phyloP scores from a whole-genome alignment of 2,797 vertebrate species.

The Hydrophis major region DNA sequence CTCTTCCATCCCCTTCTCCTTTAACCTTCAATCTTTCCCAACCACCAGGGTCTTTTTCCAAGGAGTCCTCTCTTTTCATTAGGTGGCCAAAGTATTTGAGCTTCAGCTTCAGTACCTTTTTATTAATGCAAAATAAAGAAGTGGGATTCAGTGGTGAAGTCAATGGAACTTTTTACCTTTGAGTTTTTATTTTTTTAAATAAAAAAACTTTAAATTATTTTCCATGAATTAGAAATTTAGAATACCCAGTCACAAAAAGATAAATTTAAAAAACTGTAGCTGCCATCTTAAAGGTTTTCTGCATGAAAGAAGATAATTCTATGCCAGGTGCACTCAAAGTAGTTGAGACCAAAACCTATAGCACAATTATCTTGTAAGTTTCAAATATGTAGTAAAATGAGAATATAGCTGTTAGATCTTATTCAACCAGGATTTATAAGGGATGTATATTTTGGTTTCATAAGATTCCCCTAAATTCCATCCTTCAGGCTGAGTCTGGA shows the following conservation, averaged over 20 bases:
- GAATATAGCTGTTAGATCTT: not conserved
- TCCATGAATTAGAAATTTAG: not conserved
- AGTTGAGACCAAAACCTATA: not conserved
- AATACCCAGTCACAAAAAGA: not conserved
- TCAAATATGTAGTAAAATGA: not conserved
- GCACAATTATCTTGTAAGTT: not conserved
- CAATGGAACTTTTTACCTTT: not conserved
- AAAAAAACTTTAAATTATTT: not conserved
- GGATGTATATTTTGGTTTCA: not conserved
- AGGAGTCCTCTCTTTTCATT: no score
- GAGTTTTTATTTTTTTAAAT: not conserved
- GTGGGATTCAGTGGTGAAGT: not conserved
- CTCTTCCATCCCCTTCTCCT: no score
- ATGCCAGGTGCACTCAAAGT: not conserved
- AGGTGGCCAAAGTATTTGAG: no score
- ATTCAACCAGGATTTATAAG: not conserved
- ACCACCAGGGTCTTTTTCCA: no score
- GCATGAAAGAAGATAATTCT: not conserved
- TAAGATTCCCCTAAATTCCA: not conserved
- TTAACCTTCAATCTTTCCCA: no score
- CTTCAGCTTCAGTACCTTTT: not conserved
- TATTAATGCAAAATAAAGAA: not conserved
- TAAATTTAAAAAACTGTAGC: not conserved
- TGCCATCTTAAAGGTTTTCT: not conserved
- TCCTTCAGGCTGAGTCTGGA: not conserved